Evolutionary conservation across 1,140 invertebrate species (phyloP).

Genomic region (Hydropsyche tenuis): DNA sequence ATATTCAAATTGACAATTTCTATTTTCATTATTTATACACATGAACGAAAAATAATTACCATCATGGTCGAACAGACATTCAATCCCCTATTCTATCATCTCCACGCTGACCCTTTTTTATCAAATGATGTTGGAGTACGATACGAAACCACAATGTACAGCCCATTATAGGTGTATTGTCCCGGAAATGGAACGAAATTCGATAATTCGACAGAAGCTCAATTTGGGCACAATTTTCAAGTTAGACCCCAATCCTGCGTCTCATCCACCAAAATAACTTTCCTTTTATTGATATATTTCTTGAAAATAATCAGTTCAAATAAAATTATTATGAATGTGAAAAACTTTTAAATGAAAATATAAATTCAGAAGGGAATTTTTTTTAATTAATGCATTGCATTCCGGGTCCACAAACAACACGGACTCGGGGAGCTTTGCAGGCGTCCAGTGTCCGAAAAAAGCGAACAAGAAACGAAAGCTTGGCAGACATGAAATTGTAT

Average conservation of each 20-base stretch:
- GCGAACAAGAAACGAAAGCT: slow-evolving; percentile 25
- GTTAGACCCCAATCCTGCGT: background rate
- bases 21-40: slow-evolving; percentile 7
- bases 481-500: slow-evolving; percentile 40
- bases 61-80: slow-evolving; percentile 38
- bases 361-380: too few relatives aligned
- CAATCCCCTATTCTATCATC: slow-evolving; percentile 41
- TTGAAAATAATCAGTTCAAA: too few relatives aligned
- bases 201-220: slow-evolving; percentile 20
- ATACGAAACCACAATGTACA: background rate
- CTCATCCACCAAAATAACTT: background rate
- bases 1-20: background rate
- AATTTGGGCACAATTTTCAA: background rate
- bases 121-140: slow-evolving; percentile 38
- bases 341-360: too few relatives aligned
- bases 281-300: too few relatives aligned
- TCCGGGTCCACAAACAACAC: too few relatives aligned
- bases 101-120: slow-evolving; percentile 47
- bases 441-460: background rate
- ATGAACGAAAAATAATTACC: slow-evolving; percentile 47
- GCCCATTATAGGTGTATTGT: slow-evolving; percentile 36
- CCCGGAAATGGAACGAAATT: slow-evolving; percentile 35
- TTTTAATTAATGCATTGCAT: too few relatives aligned
- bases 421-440: too few relatives aligned
- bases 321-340: too few relatives aligned